phyloP scores from a whole-genome alignment of 2,888 invertebrate species.

The Papilio demoleus region DNA sequence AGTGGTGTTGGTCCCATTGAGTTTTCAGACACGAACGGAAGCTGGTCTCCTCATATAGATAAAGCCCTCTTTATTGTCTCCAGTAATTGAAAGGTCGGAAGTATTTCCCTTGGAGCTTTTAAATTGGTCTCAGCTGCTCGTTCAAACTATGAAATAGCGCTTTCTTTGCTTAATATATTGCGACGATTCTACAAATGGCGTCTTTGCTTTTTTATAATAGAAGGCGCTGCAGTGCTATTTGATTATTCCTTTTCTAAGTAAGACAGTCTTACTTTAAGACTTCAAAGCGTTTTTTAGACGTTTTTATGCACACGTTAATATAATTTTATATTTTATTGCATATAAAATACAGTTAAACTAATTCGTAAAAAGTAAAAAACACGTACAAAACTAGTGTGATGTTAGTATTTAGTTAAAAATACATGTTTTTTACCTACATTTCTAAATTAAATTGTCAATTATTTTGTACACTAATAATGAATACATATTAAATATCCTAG shows the following conservation, averaged over 20 bases:
- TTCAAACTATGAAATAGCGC: conserved; percentile 62
- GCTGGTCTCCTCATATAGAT: conserved; percentile 59
- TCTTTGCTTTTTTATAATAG: conserved; percentile 31
- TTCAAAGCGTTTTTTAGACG: too few relatives aligned
- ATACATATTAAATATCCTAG: background rate
- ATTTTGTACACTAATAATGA: too few relatives aligned
- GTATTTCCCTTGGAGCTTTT: conserved; percentile 66
- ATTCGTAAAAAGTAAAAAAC: background rate
- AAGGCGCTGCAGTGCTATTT: conserved; percentile 5
- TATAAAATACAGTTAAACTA: background rate
- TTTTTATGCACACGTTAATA: too few relatives aligned
- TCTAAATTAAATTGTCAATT: too few relatives aligned
- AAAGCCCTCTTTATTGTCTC: conserved; percentile 76
- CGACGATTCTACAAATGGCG: conserved; percentile 32
- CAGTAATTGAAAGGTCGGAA: conserved; percentile 78
- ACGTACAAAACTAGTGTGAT: too few relatives aligned
- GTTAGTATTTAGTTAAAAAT: background rate
- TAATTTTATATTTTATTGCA: background rate
- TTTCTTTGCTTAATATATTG: conserved; percentile 51
- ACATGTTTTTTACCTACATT: background rate
- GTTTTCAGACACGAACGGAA: conserved; percentile 47
- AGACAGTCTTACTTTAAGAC: background rate
- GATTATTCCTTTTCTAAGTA: background rate
- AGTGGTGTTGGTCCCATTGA: conserved; percentile 52
- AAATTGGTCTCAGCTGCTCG: conserved; percentile 69